These are phyloP conservation scores for Patiria pectinifera DNA, from an alignment of 53 echinoderm and acorn worm genomes.

Conservation along the genomic window DNA sequence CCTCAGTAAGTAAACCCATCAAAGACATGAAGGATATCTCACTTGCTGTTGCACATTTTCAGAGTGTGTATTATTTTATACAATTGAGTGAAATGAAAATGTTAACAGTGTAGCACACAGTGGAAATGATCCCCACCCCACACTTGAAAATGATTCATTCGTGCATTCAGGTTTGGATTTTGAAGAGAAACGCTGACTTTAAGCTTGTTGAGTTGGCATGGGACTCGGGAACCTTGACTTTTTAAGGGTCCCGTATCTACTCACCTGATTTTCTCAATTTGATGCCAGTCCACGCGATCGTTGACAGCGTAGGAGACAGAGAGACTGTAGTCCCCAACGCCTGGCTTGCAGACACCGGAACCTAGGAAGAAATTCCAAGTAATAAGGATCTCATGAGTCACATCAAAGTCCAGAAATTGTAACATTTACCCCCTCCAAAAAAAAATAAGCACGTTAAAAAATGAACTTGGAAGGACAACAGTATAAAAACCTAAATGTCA, in stretches of 20 bases:
- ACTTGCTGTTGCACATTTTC: no score
- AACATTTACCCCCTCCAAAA: no score
- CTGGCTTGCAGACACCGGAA: slow-evolving; percentile 81
- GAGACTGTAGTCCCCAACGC: slow-evolving; percentile 88
- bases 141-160: no score
- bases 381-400: not conserved
- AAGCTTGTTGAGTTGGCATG: not conserved
- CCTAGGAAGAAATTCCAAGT: slow-evolving; percentile 53
- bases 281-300: slow-evolving; percentile 90
- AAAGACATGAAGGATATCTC: no score
- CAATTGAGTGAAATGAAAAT: no score
- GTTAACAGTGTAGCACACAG: no score
- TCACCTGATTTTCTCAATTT: slow-evolving; percentile 89
- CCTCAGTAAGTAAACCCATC: no score
- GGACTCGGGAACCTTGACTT: not conserved
- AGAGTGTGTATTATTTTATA: no score
- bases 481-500: no score
- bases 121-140: no score
- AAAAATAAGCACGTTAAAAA: no score
- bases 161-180: not conserved
- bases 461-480: no score
- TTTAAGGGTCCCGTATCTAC: not conserved
- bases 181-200: not conserved
- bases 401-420: not conserved
- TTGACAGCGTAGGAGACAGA: slow-evolving; percentile 89